Base-by-base conservation (phyloP, 2,113 vertebrate genomes). In the Syngnathus scovelli region DNA sequence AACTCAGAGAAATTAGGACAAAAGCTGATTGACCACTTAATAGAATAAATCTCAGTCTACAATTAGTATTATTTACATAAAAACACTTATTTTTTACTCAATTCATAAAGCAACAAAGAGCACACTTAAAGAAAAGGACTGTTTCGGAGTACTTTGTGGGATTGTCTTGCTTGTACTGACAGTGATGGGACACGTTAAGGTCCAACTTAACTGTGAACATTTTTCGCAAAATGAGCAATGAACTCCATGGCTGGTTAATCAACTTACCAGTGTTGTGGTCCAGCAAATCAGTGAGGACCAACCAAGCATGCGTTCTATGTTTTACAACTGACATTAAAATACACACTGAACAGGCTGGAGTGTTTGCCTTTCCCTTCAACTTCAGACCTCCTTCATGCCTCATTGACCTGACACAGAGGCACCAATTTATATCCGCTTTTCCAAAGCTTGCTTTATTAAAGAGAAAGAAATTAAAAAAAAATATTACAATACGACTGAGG, bases 381-480 rank as follows among this genome's bases (percentile, higher is more conserved):
- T 62, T 67, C 66, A 67, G 67, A 69, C 64, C 55, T 75, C 68
- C 63, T 71, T 77, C 69, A 69, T 68, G 70, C 76, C 82, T 90
- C 85, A 89, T 87, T 88, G 82, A 85, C 82, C 81, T 85, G 85
- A 70, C 82, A 89, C 81, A 84, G 85, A 85, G 77, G 76, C 15
- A 55, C 44, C 74, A 75, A 75, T 85, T 83, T 85, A 78, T 78
- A 68, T 75, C 75, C 69, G 61, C 75, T 52, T 78, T 69, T 78
- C 77, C 51, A 38, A 54, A 73, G 61, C 21, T 56, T 61, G 64
- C 68, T 38, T 41, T 49, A 59, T 21, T 71, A 48, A 10, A 60
- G 64, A 44, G 52, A 38, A 71, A 65, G 41, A 75, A 69, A 71
- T 48, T n/a, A n/a, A n/a, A 68, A 66, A 41, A 74, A 72, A 72